Conservation (phyloP, 1,140 invertebrate genomes). For the Medauroidea extradentata region DNA sequence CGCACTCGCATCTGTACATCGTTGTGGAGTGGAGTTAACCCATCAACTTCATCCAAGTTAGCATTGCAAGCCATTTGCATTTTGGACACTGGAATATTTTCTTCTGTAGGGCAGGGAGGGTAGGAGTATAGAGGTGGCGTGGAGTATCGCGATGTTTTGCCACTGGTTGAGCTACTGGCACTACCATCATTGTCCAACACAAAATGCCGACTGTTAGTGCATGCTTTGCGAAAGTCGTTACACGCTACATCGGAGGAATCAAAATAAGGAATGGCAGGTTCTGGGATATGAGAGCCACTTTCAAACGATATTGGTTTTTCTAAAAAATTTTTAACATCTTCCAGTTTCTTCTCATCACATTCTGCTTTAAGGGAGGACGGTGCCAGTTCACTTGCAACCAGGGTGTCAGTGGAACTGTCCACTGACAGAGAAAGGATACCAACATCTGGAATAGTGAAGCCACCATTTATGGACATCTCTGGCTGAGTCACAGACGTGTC, state of each 20-base stretch:
- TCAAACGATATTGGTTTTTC: too few species aligned
- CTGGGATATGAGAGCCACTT: too few species aligned
- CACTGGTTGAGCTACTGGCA: conserved; percentile 6
- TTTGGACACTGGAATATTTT: conserved; percentile 26
- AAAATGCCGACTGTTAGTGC: conserved; percentile 7
- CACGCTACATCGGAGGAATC: too few species aligned
- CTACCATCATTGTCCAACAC: conserved; percentile 7
- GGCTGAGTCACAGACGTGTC: too few species aligned
- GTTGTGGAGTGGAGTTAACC: conserved; percentile 70
- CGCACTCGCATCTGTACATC: conserved; percentile 72
- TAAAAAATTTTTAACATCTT: too few species aligned
- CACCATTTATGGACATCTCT: too few species aligned
- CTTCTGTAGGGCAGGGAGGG: conserved; percentile 39
- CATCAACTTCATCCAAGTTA: conserved; percentile 64
- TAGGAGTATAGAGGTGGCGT: conserved; percentile 39
- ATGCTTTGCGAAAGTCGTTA: conserved; percentile 4
- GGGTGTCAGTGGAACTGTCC: conserved; percentile 48
- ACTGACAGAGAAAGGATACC: conserved; percentile 34
- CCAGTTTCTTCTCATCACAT: too few species aligned
- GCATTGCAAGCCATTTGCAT: too few species aligned
- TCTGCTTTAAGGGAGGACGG: too few species aligned
- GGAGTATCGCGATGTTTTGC: conserved; percentile 32
- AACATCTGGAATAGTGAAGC: too few species aligned
- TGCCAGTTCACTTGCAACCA: conserved; percentile 27
- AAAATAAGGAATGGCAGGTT: too few species aligned